Evolutionary conservation across 1,140 invertebrate genomes (phyloP).

Genomic region (Neodiprion lecontei): DNA sequence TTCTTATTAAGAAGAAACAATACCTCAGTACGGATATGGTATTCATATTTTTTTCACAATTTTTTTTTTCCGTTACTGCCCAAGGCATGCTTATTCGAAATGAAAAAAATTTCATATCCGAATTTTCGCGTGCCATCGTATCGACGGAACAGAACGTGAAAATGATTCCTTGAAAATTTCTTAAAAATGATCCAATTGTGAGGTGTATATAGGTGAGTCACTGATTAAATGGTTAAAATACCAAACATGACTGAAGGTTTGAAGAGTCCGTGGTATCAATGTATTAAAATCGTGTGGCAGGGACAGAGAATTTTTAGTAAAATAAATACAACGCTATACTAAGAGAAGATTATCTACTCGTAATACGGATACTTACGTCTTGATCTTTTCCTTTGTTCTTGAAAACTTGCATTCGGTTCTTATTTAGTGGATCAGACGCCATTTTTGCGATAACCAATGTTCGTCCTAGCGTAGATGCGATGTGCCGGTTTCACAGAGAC

Average conservation of each 20-base stretch:
- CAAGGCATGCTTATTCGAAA: too few species aligned
- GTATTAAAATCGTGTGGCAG: neutral
- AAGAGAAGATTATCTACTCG: neutral
- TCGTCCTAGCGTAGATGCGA: slow-evolving; percentile 34
- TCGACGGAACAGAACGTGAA: too few species aligned
- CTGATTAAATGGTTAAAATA: slow-evolving; percentile 1
- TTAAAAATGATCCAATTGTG: neutral
- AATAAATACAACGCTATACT: neutral
- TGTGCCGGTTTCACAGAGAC: slow-evolving; percentile 15
- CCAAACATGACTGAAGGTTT: neutral
- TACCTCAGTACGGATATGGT: neutral
- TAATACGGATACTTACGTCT: slow-evolving; percentile 77
- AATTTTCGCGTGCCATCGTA: too few species aligned
- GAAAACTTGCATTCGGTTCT: slow-evolving; percentile 88
- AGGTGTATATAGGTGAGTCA: slow-evolving; percentile 7
- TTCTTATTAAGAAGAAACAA: slow-evolving; percentile 3
- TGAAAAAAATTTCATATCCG: too few species aligned
- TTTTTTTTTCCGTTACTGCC: too few species aligned
- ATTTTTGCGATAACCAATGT: slow-evolving; percentile 70
- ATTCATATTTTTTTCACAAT: neutral
- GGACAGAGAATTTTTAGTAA: neutral
- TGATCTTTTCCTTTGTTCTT: slow-evolving; percentile 98
- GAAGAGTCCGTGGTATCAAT: neutral
- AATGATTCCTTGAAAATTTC: too few species aligned
- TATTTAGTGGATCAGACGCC: slow-evolving; percentile 77